A percentile compares a stretch with the other conserved stretches of the same genome.
phyloP scores from a whole-genome alignment of 2,888 invertebrate genomes.

The Eupithecia vulgata region DNA sequence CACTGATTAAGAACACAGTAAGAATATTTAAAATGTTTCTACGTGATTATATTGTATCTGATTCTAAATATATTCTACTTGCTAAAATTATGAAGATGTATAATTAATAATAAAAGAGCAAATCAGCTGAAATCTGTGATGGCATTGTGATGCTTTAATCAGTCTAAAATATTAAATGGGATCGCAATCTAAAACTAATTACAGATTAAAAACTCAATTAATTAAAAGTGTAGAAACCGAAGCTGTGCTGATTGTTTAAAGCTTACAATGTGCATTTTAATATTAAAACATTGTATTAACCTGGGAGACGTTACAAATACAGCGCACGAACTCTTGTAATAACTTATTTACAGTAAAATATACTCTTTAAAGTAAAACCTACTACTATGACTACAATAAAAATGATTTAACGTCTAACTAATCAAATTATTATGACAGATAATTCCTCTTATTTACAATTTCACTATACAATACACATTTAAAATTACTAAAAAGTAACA shows the following conservation, averaged over 20 bases:
- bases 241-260: slow-evolving; percentile 74
- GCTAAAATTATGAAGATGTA: slow-evolving; percentile 55
- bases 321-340: slow-evolving; percentile 49
- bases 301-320: slow-evolving; percentile 48
- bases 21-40: slow-evolving; percentile 48
- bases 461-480: slow-evolving; percentile 79
- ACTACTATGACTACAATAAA: slow-evolving; percentile 80
- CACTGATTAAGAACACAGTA: slow-evolving; percentile 68
- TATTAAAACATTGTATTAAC: slow-evolving; percentile 59
- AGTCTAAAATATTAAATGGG: slow-evolving; percentile 60
- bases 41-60: slow-evolving; percentile 53
- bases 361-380: slow-evolving; percentile 76
- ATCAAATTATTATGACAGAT: slow-evolving; percentile 82
- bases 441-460: slow-evolving; percentile 82
- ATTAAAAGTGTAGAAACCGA: slow-evolving; percentile 53
- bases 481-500: slow-evolving; percentile 80
- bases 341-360: slow-evolving; percentile 76
- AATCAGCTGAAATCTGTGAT: slow-evolving; percentile 67
- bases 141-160: slow-evolving; percentile 71
- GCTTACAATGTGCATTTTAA: slow-evolving; percentile 77
- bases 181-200: slow-evolving; percentile 53
- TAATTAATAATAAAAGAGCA: slow-evolving; percentile 40
- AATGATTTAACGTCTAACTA: slow-evolving; percentile 82
- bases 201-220: slow-evolving; percentile 52
- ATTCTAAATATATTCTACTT: slow-evolving; percentile 56